Evolutionary conservation across 2,888 invertebrate genomes (phyloP).

Genomic region (Drosophila antonietae): DNA sequence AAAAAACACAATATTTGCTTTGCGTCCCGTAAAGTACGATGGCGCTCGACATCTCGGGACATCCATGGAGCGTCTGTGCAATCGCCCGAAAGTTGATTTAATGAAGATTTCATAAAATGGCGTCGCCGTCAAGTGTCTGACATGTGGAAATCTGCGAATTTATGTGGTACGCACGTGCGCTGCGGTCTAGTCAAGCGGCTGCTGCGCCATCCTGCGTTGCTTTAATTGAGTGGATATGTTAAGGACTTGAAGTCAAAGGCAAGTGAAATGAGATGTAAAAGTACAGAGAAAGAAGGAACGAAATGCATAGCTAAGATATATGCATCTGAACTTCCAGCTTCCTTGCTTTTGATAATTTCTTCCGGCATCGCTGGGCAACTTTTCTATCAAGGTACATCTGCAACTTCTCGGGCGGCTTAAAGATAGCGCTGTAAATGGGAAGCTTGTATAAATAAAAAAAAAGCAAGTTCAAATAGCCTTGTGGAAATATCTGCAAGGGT

Average conservation of each 20-base stretch:
- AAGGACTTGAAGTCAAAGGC: background rate
- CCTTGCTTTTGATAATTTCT: background rate
- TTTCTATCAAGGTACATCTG: background rate
- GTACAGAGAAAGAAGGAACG: background rate
- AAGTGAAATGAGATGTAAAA: constrained; percentile 10
- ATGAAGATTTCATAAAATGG: constrained; percentile 77
- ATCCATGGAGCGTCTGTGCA: constrained; percentile 53
- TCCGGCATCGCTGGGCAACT: background rate
- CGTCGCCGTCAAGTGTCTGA: constrained; percentile 49
- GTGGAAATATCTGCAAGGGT: background rate
- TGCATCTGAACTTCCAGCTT: background rate
- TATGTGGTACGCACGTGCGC: constrained; percentile 51
- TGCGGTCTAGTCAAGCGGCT: constrained; percentile 30
- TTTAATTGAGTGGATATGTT: constrained; percentile 31
- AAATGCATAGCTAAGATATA: background rate
- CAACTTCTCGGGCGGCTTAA: constrained; percentile 8
- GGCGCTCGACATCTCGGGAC: constrained; percentile 4
- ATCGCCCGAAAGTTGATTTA: constrained; percentile 78
- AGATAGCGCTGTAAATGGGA: background rate
- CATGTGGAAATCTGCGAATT: constrained; percentile 62
- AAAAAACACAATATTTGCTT: constrained; percentile 50
- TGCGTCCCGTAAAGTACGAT: constrained; percentile 64
- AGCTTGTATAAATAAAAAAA: background rate
- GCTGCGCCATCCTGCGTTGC: background rate
- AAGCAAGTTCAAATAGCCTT: no score